A percentile compares a stretch with the other conserved stretches of the same genome.
Evolutionary conservation across 2,797 vertebrate genomes (phyloP).

Genomic region (Acestrorhynchus altus): DNA sequence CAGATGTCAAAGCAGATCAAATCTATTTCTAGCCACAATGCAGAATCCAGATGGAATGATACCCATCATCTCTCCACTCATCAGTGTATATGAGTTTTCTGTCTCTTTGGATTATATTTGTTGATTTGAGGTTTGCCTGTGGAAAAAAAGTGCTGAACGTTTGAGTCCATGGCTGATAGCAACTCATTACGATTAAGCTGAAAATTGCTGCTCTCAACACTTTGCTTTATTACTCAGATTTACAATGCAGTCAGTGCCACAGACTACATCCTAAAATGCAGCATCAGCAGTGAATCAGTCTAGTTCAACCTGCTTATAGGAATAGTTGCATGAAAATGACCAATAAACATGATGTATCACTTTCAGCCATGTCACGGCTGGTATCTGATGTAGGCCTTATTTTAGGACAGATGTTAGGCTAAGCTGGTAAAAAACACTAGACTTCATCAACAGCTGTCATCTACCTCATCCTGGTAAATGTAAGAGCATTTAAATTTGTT

Average conservation of each 20-base stretch:
- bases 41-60: slow-evolving; percentile 13
- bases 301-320: neutral
- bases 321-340: no score
- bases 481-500: no score
- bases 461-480: no score
- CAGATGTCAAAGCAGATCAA: slow-evolving; percentile 46
- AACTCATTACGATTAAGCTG: slow-evolving; percentile 18
- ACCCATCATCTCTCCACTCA: slow-evolving; percentile 8
- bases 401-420: no score
- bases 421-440: no score
- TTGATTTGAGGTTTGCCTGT: slow-evolving; percentile 13
- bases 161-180: neutral
- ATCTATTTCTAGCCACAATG: slow-evolving; percentile 31
- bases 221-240: neutral
- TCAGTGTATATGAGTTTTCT: slow-evolving; percentile 2
- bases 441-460: no score
- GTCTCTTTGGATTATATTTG: neutral
- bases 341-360: no score
- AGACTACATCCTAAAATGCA: neutral
- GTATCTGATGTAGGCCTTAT: no score
- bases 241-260: neutral
- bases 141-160: neutral
- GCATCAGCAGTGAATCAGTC: neutral
- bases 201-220: neutral
- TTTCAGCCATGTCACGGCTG: no score